Conservation (phyloP, 2,797 vertebrate genomes). For the Leuciscus waleckii region DNA sequence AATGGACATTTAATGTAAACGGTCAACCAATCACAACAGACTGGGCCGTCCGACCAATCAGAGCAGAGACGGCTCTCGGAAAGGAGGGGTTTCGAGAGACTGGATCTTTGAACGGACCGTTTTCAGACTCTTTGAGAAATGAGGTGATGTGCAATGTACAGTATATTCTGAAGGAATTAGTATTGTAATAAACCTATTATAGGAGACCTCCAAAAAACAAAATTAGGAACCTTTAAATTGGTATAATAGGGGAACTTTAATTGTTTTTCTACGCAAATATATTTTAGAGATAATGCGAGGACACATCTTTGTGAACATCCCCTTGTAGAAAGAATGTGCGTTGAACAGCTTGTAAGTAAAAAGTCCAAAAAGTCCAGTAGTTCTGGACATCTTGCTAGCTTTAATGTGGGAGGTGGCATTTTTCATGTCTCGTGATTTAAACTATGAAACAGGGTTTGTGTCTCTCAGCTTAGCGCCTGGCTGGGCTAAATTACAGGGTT, state of each 20-base stretch:
- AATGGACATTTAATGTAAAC: not conserved
- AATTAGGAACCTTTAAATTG: not conserved
- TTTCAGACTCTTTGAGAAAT: not conserved
- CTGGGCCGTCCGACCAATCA: not conserved
- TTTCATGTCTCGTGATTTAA: constrained; percentile 40
- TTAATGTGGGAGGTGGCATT: constrained; percentile 30
- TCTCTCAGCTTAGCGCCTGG: constrained; percentile 46
- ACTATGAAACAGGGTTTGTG: constrained; percentile 16
- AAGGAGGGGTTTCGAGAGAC: not conserved
- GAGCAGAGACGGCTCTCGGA: not conserved
- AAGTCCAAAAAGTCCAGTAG: not conserved
- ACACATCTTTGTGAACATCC: not conserved
- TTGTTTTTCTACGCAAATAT: not conserved
- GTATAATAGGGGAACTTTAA: not conserved
- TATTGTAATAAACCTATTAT: not conserved
- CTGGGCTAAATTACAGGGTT: constrained; percentile 63
- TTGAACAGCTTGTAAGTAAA: not conserved
- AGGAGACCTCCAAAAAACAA: not conserved
- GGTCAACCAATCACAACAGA: too few relatives aligned
- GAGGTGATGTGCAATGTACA: too few relatives aligned
- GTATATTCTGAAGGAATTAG: not conserved
- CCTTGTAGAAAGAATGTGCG: not conserved
- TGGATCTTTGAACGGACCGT: not conserved
- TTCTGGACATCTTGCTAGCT: constrained; percentile 9
- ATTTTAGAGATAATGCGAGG: not conserved